Conservation (phyloP, 2,888 invertebrate genomes). For the Hetaerina titia region DNA sequence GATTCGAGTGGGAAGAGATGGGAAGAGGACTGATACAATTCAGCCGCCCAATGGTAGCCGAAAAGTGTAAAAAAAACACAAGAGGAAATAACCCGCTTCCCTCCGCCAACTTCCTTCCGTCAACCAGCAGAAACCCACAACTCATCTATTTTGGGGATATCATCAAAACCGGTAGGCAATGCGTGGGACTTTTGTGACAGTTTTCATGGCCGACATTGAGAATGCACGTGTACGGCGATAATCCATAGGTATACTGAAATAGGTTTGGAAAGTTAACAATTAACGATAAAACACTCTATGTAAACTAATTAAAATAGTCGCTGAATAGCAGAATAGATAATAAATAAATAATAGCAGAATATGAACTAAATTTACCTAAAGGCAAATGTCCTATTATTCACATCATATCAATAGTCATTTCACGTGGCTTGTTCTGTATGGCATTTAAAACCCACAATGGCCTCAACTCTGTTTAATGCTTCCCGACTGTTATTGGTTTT, state of each 20-base stretch:
- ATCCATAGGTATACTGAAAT: neutral
- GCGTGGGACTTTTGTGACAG: neutral
- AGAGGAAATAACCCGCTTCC: neutral
- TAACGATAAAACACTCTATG: too few relatives aligned
- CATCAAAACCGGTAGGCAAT: neutral
- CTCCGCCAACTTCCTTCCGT: conserved; percentile 5
- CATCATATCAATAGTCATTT: too few relatives aligned
- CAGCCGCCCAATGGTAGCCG: neutral
- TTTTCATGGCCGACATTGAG: neutral
- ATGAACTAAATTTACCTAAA: too few relatives aligned
- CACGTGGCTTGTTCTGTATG: too few relatives aligned
- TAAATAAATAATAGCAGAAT: too few relatives aligned
- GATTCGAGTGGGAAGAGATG: neutral
- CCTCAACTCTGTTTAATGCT: too few relatives aligned
- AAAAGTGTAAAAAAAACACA: neutral
- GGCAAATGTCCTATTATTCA: too few relatives aligned
- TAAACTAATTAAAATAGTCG: too few relatives aligned
- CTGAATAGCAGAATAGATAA: too few relatives aligned
- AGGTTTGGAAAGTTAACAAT: too few relatives aligned
- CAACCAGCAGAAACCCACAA: neutral
- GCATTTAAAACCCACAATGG: too few relatives aligned
- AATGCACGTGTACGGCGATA: neutral
- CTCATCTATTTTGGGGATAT: conserved; percentile 2
- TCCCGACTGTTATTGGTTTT: too few relatives aligned
- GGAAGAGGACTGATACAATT: neutral